Base-by-base conservation (phyloP, 2,113 vertebrate species). In the Semnornis frantzii region DNA sequence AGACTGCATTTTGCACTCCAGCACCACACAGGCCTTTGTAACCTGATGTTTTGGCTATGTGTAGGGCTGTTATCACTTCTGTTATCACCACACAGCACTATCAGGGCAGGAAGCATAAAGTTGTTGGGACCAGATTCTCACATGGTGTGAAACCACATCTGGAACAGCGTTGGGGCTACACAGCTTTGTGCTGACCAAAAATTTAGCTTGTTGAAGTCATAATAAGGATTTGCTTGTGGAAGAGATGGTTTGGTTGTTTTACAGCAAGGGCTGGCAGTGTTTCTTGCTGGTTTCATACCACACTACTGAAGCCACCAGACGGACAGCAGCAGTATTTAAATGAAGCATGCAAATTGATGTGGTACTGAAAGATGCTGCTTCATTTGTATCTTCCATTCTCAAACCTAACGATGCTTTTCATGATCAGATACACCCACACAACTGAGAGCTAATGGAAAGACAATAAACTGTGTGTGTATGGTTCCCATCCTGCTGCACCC, bases 351-450 rank as follows among this genome's bases (percentile, higher is more conserved):
- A 96, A 95, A 96, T 93, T 44, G 79, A 83, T 92, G 93, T 88
- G 90, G 88, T 84, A 85, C 92, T 95, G 94, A 95, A 97, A 97
- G 93, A 95, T 87, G 76, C 81, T 60, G 54, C 79, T 94, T 91
- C 68, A 39, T 96, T 92, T 89, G 66, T 80, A 55, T 96, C 95
- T 95, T 94, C 89, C 62, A 82, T 90, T 65, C 91, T 82, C 55
- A 95, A 92, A 64, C 19, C 65, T 93, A 82, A 80, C 4, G 9
- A 82, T 65, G 50, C 28, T 91, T 93, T 92, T 64, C 27, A 19
- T 82, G 58, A 57, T 30, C 34, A 82, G 82, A 87, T 44, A 42
- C 6, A 44, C 34, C 20, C 63, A n/a, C 50, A 64, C 14, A 82
- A 37, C 16, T 59, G 44, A 65, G 80, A 66, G 30, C 15, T 54